Evolutionary conservation across 2,888 invertebrate genomes (phyloP).

Genomic region (Chloroclystis v-ata): DNA sequence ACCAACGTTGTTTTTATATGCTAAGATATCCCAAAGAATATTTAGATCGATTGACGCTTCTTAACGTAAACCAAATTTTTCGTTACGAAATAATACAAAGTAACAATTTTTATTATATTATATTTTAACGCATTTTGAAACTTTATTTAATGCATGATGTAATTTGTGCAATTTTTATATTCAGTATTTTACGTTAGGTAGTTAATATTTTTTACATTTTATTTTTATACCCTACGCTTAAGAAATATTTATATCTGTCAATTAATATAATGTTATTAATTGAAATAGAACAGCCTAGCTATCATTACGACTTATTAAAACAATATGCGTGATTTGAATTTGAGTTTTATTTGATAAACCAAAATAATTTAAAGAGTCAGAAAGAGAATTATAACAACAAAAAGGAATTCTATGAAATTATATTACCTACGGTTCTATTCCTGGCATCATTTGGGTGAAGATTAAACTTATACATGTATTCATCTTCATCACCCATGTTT

Average conservation of each 20-base stretch:
- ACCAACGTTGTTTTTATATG: conserved; percentile 17
- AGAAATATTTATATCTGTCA: conserved; percentile 66
- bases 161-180: conserved; percentile 1
- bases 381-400: too few species aligned
- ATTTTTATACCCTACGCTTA: conserved; percentile 63
- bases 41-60: conserved; percentile 12
- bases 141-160: not conserved
- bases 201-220: conserved; percentile 64
- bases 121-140: not conserved
- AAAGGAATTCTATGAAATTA: too few species aligned
- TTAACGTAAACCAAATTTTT: not conserved
- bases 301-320: conserved; percentile 64
- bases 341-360: conserved; percentile 22
- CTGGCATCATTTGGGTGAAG: too few species aligned
- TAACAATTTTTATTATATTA: not conserved
- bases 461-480: too few species aligned
- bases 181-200: conserved; percentile 27
- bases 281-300: conserved; percentile 62
- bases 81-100: not conserved
- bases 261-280: conserved; percentile 64
- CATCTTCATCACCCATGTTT: too few species aligned
- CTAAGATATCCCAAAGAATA: conserved; percentile 21
- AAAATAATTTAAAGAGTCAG: too few species aligned
- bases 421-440: too few species aligned
- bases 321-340: conserved; percentile 60